Conservation (phyloP, 2,797 vertebrate species). For the Zenarchopterus dispar region DNA sequence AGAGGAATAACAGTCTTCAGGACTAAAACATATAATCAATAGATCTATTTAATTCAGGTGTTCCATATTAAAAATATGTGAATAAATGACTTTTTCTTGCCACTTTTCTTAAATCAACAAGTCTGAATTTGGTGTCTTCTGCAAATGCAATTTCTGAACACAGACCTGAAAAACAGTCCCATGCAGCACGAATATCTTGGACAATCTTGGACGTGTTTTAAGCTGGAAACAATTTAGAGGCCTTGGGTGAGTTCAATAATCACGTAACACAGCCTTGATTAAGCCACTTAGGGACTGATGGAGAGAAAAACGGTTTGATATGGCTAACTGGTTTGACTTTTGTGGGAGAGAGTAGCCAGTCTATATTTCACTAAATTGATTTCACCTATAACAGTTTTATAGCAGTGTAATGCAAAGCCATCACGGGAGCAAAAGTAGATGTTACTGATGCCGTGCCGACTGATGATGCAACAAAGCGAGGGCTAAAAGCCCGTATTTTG, state of each 20-base stretch:
- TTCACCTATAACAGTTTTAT: conserved; percentile 9
- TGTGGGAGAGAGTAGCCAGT: conserved; percentile 23
- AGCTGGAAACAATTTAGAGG: conserved; percentile 82
- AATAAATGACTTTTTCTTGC: background rate
- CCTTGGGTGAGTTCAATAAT: conserved; percentile 80
- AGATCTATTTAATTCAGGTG: too few relatives aligned
- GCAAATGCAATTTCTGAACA: conserved; percentile 17
- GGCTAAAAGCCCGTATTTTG: conserved; percentile 24
- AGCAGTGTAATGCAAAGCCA: background rate
- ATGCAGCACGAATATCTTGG: conserved; percentile 67
- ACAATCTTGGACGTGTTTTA: conserved; percentile 64
- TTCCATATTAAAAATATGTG: too few relatives aligned
- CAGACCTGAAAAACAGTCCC: conserved; percentile 27
- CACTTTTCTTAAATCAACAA: background rate
- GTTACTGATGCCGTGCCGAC: conserved; percentile 20
- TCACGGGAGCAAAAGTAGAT: background rate
- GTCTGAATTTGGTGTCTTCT: background rate
- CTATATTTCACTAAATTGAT: conserved; percentile 30
- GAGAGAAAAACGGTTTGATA: conserved; percentile 56
- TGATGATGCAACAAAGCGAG: conserved; percentile 50
- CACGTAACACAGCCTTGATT: conserved; percentile 70
- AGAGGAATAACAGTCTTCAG: too few relatives aligned
- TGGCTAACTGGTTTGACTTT: conserved; percentile 25
- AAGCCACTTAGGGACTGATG: conserved; percentile 70
- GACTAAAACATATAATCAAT: too few relatives aligned